phyloP scores from a whole-genome alignment of 2,888 invertebrate genomes.

The Plebejus argus region DNA sequence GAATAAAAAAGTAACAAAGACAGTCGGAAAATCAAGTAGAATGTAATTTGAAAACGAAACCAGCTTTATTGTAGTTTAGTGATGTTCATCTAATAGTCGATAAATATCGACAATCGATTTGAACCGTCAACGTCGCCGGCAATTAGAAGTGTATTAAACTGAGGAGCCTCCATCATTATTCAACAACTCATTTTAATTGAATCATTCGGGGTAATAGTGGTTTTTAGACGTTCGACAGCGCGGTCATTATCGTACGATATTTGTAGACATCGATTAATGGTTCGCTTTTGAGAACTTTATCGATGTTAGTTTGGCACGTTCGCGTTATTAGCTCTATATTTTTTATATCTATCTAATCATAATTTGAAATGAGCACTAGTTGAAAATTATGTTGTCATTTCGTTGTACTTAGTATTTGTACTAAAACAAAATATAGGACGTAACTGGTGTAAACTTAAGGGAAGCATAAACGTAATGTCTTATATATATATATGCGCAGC shows the following conservation, averaged over 20 bases:
- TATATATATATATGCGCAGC: background rate
- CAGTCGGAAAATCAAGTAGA: background rate
- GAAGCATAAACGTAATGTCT: no score
- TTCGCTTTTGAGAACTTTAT: slow-evolving; percentile 43
- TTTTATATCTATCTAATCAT: background rate
- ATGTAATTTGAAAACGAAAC: background rate
- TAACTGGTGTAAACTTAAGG: no score
- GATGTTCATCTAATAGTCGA: slow-evolving; percentile 33
- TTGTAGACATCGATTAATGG: slow-evolving; percentile 55
- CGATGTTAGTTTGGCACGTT: slow-evolving; percentile 38
- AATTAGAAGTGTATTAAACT: slow-evolving; percentile 42
- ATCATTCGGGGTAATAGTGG: slow-evolving; percentile 69
- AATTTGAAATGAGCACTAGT: background rate
- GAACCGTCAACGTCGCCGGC: slow-evolving; percentile 33
- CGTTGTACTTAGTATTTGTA: background rate
- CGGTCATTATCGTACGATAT: slow-evolving; percentile 63
- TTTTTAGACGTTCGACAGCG: slow-evolving; percentile 71
- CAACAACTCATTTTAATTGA: slow-evolving; percentile 75
- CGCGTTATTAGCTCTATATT: slow-evolving; percentile 32
- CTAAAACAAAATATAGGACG: background rate
- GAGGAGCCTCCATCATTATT: slow-evolving; percentile 54
- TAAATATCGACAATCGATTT: slow-evolving; percentile 38
- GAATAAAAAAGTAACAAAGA: background rate
- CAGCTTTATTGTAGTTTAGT: background rate
- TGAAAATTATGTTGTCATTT: background rate